Evolutionary conservation across 2,888 invertebrate genomes (phyloP).

Genomic region (Drosophila stalkeri): DNA sequence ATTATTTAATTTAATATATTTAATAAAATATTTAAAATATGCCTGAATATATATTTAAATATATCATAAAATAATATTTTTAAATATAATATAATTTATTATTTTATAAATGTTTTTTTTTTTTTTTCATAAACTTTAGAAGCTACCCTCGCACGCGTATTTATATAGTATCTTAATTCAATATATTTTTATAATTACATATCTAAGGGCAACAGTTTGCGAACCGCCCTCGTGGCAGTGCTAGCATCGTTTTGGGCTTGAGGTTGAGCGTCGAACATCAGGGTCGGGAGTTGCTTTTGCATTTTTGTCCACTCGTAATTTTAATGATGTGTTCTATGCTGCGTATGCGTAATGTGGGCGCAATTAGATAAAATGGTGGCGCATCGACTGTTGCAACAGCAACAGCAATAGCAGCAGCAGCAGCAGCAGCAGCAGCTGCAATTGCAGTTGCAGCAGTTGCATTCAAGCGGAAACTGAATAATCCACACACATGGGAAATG

Average conservation of each 20-base stretch:
- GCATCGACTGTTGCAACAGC: slow-evolving; percentile 47
- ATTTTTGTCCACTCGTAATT: slow-evolving; percentile 67
- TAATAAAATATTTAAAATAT: too few species aligned
- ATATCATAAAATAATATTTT: not conserved
- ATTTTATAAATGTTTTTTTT: not conserved
- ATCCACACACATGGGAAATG: slow-evolving; percentile 78
- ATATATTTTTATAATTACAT: not conserved
- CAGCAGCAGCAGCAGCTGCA: slow-evolving; percentile 21
- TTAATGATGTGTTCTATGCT: slow-evolving; percentile 74
- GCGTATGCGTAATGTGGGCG: slow-evolving; percentile 74
- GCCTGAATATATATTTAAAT: not conserved
- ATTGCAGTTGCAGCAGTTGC: slow-evolving; percentile 63
- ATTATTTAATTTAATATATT: too few species aligned
- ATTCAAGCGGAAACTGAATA: slow-evolving; percentile 80
- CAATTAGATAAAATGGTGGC: slow-evolving; percentile 77
- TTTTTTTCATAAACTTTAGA: not conserved
- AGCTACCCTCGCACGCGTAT: not conserved
- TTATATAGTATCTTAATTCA: not conserved
- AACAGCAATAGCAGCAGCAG: slow-evolving; percentile 15
- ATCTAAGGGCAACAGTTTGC: not conserved
- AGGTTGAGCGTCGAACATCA: slow-evolving; percentile 1
- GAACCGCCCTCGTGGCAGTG: slow-evolving; percentile 12
- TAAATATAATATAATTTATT: not conserved
- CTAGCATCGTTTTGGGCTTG: not conserved
- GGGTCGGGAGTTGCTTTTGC: slow-evolving; percentile 17